Percentiles rank a stretch among this genome's conserved stretches.
These are phyloP conservation scores for Amphimallon solstitiale DNA, from an alignment of 2,888 invertebrate species.

Conservation along the genomic window DNA sequence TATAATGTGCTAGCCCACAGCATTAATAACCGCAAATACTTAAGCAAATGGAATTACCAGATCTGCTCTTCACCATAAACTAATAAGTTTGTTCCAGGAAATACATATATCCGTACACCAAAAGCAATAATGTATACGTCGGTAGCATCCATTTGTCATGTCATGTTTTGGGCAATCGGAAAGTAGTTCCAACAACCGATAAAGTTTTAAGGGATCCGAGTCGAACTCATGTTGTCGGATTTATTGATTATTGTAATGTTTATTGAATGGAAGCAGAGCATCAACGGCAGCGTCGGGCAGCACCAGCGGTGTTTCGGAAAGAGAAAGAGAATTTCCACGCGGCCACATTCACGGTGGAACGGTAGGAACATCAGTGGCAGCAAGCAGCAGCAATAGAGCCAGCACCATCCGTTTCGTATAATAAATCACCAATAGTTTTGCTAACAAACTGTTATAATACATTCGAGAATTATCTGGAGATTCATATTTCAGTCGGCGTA, in stretches of 20 bases:
- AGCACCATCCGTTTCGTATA: neutral
- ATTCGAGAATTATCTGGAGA: slow-evolving; percentile 26
- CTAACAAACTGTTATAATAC: slow-evolving; percentile 22
- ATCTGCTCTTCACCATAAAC: no score
- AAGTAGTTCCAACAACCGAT: slow-evolving; percentile 14
- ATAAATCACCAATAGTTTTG: slow-evolving; percentile 21
- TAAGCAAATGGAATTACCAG: no score
- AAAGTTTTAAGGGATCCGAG: slow-evolving; percentile 10
- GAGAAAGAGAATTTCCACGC: no score
- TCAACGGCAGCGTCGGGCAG: no score
- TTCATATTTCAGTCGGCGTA: slow-evolving; percentile 24
- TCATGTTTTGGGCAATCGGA: neutral
- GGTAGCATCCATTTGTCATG: slow-evolving; percentile 5
- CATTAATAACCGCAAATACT: no score
- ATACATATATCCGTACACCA: no score
- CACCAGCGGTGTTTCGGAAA: neutral
- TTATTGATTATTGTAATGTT: slow-evolving; percentile 31
- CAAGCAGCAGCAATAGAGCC: no score
- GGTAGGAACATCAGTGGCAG: no score
- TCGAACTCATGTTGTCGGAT: neutral
- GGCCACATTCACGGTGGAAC: no score
- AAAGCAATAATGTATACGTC: no score
- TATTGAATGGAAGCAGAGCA: slow-evolving; percentile 13
- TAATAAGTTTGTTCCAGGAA: no score
- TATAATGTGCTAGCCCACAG: no score